Percentiles rank a stretch among this genome's conserved stretches.
Evolutionary conservation across 2,113 vertebrate species (phyloP).

Genomic region (Microcebus ravelobensis): DNA sequence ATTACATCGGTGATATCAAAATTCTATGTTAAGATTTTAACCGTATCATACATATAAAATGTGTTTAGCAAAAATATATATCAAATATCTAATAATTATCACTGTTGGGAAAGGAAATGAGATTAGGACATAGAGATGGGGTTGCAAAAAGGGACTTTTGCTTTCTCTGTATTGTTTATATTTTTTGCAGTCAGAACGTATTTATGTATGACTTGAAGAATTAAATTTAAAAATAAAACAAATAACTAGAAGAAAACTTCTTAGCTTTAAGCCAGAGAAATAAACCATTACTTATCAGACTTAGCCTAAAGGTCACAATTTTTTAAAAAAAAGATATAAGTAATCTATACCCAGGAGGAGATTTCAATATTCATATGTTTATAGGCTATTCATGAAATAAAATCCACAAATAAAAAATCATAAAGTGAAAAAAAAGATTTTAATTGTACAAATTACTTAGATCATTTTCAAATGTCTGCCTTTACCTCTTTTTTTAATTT

Average conservation of each 20-base stretch:
- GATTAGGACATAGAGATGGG: background rate
- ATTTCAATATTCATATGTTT: background rate
- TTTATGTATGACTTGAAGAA: background rate
- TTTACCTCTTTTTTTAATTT: background rate
- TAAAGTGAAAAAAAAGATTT: background rate
- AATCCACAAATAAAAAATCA: constrained; percentile 25
- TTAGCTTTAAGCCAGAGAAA: background rate
- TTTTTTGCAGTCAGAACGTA: background rate
- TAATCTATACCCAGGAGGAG: background rate
- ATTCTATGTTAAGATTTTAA: constrained; percentile 17
- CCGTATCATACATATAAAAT: background rate
- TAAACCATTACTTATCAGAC: background rate
- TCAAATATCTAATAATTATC: background rate
- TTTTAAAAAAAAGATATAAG: background rate
- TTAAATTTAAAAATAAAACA: background rate
- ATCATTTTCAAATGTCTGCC: background rate
- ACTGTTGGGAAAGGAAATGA: background rate
- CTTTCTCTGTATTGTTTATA: background rate
- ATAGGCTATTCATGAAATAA: background rate
- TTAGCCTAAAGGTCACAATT: background rate
- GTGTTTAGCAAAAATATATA: background rate
- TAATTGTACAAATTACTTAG: background rate
- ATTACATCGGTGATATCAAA: background rate
- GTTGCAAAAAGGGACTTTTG: background rate
- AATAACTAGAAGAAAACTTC: background rate